Conservation (phyloP, 2,797 vertebrate species). For the Poeciliopsis paucimaculata region DNA sequence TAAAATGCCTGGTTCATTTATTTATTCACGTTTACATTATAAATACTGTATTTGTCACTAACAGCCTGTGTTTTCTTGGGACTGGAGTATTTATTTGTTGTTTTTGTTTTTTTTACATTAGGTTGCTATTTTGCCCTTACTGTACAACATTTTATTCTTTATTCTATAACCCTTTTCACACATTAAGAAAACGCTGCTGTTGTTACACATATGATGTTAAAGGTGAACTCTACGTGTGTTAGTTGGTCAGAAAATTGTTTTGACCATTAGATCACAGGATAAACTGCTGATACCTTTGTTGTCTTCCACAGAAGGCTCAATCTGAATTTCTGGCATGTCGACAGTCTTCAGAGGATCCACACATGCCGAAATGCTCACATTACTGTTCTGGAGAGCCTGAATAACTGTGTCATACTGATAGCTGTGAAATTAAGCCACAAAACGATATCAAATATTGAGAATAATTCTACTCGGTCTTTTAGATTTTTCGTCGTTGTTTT, state of each 20-base stretch:
- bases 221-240: not conserved
- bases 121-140: too few relatives aligned
- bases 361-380: slow-evolving; percentile 67
- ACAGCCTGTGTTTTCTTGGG: too few relatives aligned
- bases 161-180: not conserved
- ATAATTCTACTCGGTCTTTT: not conserved
- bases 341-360: slow-evolving; percentile 39
- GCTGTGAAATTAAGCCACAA: slow-evolving; percentile 53
- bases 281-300: slow-evolving; percentile 35
- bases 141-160: too few relatives aligned
- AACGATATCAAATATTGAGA: not conserved
- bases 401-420: slow-evolving; percentile 76
- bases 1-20: not conserved
- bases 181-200: not conserved
- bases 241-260: not conserved
- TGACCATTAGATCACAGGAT: not conserved
- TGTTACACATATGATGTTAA: not conserved
- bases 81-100: too few relatives aligned
- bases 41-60: too few relatives aligned
- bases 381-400: slow-evolving; percentile 65
- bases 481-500: too few relatives aligned
- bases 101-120: too few relatives aligned
- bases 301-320: slow-evolving; percentile 31
- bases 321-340: slow-evolving; percentile 16
- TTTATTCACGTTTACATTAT: not conserved